Conservation (phyloP, 2,888 invertebrate species). For the Philereme vetulata region DNA sequence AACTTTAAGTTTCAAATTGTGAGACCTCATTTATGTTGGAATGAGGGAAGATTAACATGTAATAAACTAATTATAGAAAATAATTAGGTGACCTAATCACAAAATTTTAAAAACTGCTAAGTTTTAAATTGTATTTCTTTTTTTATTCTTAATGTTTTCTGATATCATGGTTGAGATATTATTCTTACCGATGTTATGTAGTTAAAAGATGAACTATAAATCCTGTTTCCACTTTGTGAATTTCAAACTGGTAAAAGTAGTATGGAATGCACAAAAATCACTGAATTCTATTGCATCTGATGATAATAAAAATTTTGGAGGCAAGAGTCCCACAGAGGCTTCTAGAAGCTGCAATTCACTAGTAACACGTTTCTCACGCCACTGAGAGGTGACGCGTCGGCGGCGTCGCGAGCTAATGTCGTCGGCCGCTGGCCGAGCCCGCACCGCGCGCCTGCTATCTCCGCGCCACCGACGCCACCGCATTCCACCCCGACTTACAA, state of each 20-base stretch:
- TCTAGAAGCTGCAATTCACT: constrained; percentile 65
- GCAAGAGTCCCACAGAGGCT: constrained; percentile 42
- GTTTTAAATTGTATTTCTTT: no score
- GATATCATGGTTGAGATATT: background rate
- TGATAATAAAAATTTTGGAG: constrained; percentile 9
- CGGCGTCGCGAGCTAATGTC: constrained; percentile 67
- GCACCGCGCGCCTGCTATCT: constrained; percentile 53
- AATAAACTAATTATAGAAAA: no score
- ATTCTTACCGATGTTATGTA: constrained; percentile 3
- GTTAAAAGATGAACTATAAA: background rate
- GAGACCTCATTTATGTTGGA: background rate
- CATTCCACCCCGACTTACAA: constrained; percentile 42
- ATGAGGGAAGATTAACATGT: no score
- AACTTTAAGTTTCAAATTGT: background rate
- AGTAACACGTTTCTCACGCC: constrained; percentile 67
- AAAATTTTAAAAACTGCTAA: no score
- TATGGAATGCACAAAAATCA: constrained; percentile 28
- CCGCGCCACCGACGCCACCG: constrained; percentile 71
- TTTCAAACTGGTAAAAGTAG: background rate
- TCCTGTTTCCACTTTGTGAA: constrained; percentile 4
- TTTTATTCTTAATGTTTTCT: no score
- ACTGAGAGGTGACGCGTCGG: constrained; percentile 71
- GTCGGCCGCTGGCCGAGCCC: constrained; percentile 64
- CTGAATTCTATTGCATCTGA: constrained; percentile 18
- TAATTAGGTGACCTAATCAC: no score